These are phyloP conservation scores for Amorpha juglandis DNA, from an alignment of 2,888 invertebrate species.

Conservation along the genomic window DNA sequence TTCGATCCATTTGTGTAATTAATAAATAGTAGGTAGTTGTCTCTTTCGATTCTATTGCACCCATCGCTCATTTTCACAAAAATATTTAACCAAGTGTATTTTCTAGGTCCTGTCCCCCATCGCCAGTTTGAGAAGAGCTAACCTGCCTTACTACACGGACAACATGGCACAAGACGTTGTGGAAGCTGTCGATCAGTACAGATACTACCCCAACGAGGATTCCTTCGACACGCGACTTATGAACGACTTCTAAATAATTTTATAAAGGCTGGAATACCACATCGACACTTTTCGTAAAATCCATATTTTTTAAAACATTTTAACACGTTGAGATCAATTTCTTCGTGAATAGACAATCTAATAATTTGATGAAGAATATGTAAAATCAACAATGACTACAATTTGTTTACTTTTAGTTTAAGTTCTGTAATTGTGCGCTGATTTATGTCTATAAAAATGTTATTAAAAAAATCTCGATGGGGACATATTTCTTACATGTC, in stretches of 20 bases:
- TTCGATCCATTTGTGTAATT: too few species aligned
- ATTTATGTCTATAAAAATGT: too few species aligned
- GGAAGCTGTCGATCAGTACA: conserved; percentile 20
- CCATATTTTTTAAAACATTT: not conserved
- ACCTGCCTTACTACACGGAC: conserved; percentile 10
- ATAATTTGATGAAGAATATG: too few species aligned
- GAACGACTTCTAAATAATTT: conserved; percentile 20
- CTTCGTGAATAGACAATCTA: too few species aligned
- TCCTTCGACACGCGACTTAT: conserved; percentile 4
- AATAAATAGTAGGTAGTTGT: too few species aligned
- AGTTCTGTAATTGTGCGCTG: too few species aligned
- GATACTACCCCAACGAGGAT: conserved; percentile 18
- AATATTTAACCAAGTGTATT: not conserved
- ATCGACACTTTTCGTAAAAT: conserved; percentile 19
- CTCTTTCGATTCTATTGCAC: too few species aligned
- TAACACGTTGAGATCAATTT: not conserved
- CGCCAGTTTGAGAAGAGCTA: conserved; percentile 11
- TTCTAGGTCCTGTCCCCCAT: conserved; percentile 8
- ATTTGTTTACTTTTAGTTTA: too few species aligned
- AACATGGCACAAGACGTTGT: conserved; percentile 18
- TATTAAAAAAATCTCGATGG: not conserved
- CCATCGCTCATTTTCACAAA: not conserved
- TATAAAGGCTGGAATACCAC: conserved; percentile 6
- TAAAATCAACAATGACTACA: too few species aligned
- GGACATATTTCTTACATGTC: not conserved